A percentile compares a stretch with the other conserved stretches of the same genome.
Conservation (phyloP, 1,140 invertebrate genomes). For the Luehdorfia chinensis region DNA sequence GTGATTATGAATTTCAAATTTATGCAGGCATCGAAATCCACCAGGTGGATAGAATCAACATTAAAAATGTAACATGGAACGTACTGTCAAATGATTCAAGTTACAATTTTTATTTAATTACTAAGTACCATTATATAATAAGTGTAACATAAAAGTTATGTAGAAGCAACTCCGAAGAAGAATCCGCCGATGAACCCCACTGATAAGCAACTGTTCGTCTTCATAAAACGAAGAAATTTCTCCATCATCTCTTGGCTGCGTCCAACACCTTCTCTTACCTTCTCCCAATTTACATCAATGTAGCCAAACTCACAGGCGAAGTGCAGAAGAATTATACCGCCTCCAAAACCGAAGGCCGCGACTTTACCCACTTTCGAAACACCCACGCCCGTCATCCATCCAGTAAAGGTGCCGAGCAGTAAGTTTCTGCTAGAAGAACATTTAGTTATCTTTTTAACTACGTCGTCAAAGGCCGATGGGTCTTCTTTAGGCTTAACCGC, state of each 20-base stretch:
- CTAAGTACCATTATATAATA: too few species aligned
- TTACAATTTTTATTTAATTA: too few species aligned
- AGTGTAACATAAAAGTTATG: slow-evolving; percentile 40
- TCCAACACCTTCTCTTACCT: slow-evolving; percentile 85
- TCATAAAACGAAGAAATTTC: slow-evolving; percentile 81
- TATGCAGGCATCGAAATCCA: too few species aligned
- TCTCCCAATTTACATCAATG: slow-evolving; percentile 92
- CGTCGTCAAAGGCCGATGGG: slow-evolving; percentile 33
- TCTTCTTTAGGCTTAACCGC: slow-evolving; percentile 31
- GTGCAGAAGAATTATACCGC: slow-evolving; percentile 91
- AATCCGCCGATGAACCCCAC: slow-evolving; percentile 90
- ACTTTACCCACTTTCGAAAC: slow-evolving; percentile 91
- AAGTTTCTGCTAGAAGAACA: slow-evolving; percentile 40
- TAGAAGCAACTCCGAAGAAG: slow-evolving; percentile 86
- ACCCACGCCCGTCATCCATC: slow-evolving; percentile 46
- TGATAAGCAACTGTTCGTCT: slow-evolving; percentile 84
- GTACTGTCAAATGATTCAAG: too few species aligned
- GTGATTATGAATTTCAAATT: too few species aligned
- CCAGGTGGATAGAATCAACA: too few species aligned
- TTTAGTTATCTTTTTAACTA: slow-evolving; percentile 34
- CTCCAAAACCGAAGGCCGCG: slow-evolving; percentile 91
- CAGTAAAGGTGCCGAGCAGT: slow-evolving; percentile 40
- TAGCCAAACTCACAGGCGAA: slow-evolving; percentile 93
- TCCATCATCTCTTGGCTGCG: slow-evolving; percentile 86
- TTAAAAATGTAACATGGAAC: too few species aligned